Conservation (phyloP, 2,113 vertebrate species). For the Acanthisitta chloris region DNA sequence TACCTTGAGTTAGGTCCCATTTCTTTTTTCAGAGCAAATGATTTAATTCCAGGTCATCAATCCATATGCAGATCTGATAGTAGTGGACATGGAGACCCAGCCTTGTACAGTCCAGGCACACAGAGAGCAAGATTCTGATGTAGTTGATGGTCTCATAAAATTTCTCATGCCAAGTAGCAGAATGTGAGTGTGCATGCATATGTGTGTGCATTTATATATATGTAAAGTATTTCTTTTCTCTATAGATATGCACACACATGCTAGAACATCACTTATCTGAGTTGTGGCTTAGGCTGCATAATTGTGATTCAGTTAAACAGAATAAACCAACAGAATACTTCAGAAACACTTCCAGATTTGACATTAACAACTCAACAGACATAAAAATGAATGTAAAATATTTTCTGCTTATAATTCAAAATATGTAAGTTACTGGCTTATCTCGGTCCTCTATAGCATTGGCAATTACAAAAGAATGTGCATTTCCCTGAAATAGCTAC, state of each 20-base stretch:
- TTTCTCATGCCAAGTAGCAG: neutral
- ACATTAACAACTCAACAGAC: neutral
- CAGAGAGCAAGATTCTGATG: neutral
- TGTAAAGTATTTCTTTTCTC: neutral
- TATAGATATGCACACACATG: neutral
- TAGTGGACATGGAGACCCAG: neutral
- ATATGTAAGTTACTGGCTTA: neutral
- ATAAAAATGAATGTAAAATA: neutral
- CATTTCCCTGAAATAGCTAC: constrained; percentile 32
- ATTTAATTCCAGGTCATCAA: neutral
- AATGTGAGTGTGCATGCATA: neutral
- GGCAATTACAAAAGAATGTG: constrained; percentile 5
- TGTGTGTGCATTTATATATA: neutral
- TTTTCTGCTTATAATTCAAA: neutral
- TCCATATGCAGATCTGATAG: neutral
- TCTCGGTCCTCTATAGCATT: neutral
- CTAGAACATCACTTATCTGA: neutral
- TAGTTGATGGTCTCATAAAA: neutral
- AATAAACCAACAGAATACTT: neutral
- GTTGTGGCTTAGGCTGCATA: neutral
- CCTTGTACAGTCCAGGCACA: neutral
- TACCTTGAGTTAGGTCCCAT: neutral
- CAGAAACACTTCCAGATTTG: constrained; percentile 6
- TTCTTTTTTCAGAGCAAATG: neutral
- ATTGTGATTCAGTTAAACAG: neutral